A percentile compares a stretch with the other conserved stretches of the same genome.
phyloP scores from a whole-genome alignment of 2,113 vertebrate genomes.

The Apistogramma diplotaenia region DNA sequence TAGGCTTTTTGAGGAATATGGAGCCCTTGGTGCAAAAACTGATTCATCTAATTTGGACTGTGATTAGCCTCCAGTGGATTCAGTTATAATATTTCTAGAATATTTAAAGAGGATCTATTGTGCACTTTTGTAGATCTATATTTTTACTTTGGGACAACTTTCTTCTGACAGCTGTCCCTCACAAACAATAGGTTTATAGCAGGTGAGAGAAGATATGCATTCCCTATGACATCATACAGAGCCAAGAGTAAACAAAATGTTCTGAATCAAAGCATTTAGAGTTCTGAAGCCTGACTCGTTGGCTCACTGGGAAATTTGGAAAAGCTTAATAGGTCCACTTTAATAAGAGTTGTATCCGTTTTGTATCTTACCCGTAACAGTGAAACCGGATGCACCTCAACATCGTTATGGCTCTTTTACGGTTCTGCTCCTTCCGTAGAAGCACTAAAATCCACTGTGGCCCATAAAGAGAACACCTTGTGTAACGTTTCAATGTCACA shows the following conservation, averaged over 20 bases:
- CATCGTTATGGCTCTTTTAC: not conserved
- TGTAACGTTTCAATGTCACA: conserved; percentile 65
- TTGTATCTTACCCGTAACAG: conserved; percentile 1
- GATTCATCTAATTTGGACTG: not conserved
- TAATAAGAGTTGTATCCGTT: not conserved
- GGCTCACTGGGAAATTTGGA: not conserved
- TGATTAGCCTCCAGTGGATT: not conserved
- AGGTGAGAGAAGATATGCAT: not conserved
- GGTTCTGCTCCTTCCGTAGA: not conserved
- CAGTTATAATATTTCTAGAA: not conserved
- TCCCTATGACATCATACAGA: not conserved
- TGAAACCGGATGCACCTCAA: not conserved
- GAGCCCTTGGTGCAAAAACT: not conserved
- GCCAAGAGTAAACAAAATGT: not conserved
- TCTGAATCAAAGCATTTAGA: not conserved
- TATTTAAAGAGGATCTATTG: not conserved
- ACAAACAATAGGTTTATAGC: not conserved
- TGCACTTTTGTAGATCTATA: too few species aligned
- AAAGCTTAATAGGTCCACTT: not conserved
- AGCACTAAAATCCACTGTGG: not conserved
- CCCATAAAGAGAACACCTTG: conserved; percentile 12
- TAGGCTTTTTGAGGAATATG: not conserved
- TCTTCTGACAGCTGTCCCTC: not conserved
- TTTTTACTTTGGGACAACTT: rapidly evolving
- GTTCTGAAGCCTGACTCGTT: not conserved